Conservation (phyloP, 1,140 invertebrate genomes). For the Brachystomella parvula region DNA sequence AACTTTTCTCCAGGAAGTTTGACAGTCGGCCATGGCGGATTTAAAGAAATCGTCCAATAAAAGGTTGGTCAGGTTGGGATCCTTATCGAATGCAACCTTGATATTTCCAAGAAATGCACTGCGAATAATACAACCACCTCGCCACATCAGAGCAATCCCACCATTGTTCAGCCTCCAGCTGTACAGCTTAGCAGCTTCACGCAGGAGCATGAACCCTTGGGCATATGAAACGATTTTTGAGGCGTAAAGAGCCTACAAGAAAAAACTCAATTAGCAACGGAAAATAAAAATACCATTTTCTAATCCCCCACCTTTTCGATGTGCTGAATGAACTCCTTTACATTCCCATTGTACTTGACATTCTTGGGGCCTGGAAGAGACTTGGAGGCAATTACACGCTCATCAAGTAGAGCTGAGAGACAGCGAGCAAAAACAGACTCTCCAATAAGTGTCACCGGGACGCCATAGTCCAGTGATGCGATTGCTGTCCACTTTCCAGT, state of each 20-base stretch:
- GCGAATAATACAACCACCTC: slow-evolving; percentile 97
- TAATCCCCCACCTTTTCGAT: slow-evolving; percentile 51
- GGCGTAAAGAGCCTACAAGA: slow-evolving; percentile 78
- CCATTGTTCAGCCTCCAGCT: slow-evolving; percentile 97
- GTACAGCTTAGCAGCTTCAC: slow-evolving; percentile 83
- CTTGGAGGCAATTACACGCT: slow-evolving; percentile 72
- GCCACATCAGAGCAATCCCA: slow-evolving; percentile 98
- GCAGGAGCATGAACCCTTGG: slow-evolving; percentile 97
- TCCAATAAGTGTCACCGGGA: slow-evolving; percentile 95
- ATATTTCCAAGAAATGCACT: slow-evolving; percentile 95
- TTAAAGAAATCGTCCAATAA: slow-evolving; percentile 91
- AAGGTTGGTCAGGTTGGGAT: slow-evolving; percentile 81
- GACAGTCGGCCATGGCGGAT: slow-evolving; percentile 68
- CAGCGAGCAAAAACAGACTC: slow-evolving; percentile 96
- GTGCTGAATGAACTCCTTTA: slow-evolving; percentile 68
- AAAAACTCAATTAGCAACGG: background rate
- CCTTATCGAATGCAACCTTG: slow-evolving; percentile 88
- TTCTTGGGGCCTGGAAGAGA: slow-evolving; percentile 60
- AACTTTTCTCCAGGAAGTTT: slow-evolving; percentile 63
- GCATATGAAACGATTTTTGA: slow-evolving; percentile 98
- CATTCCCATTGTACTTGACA: slow-evolving; percentile 57
- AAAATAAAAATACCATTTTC: background rate
- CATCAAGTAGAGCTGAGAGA: slow-evolving; percentile 77
- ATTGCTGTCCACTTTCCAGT: slow-evolving; percentile 99
- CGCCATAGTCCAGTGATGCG: slow-evolving; percentile 87